These are phyloP conservation scores for Dysdera silvatica DNA, from an alignment of 1,140 invertebrate species.

Conservation along the genomic window DNA sequence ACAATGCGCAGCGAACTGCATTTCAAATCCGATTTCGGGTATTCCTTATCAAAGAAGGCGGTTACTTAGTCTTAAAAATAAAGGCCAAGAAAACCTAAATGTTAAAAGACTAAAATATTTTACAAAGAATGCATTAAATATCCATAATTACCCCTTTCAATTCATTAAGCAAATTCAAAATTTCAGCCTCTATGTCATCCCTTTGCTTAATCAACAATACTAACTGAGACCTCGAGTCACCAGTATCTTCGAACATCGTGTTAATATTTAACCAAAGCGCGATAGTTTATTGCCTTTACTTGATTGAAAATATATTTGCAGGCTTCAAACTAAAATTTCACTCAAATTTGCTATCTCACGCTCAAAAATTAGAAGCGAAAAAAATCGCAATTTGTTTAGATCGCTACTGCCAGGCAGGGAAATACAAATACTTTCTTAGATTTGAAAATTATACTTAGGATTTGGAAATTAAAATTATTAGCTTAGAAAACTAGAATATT, in stretches of 20 bases:
- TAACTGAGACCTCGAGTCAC: not conserved
- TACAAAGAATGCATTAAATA: not conserved
- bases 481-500: too few relatives aligned
- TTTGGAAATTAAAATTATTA: too few relatives aligned
- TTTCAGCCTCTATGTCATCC: constrained; percentile 19
- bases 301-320: not conserved
- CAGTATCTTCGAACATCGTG: not conserved
- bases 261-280: not conserved
- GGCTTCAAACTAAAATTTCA: not conserved
- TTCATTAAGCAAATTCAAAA: constrained; percentile 8
- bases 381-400: too few relatives aligned
- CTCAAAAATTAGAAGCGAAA: too few relatives aligned
- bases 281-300: not conserved
- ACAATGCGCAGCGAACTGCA: too few relatives aligned
- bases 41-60: not conserved
- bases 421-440: too few relatives aligned
- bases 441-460: too few relatives aligned
- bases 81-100: too few relatives aligned
- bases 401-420: too few relatives aligned
- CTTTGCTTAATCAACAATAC: constrained; percentile 7
- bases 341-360: not conserved
- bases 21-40: too few relatives aligned
- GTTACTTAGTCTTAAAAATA: not conserved
- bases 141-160: constrained; percentile 7
- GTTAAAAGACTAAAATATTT: not conserved